Conservation (phyloP, 2,888 invertebrate genomes). For the Sympetrum striolatum region DNA sequence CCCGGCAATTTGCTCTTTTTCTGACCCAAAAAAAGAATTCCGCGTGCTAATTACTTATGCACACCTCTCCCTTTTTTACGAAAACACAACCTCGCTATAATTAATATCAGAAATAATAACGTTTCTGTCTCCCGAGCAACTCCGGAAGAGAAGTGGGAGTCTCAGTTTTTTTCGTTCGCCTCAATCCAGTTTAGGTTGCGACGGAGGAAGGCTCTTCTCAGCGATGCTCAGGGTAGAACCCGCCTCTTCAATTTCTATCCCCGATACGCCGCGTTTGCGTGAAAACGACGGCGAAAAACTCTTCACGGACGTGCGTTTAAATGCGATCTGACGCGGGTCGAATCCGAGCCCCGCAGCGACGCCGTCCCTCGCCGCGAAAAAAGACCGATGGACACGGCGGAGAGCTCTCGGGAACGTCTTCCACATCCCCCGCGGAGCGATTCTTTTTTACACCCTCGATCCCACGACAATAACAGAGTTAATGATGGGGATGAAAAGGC, state of each 20-base stretch:
- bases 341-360: neutral
- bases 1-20: neutral
- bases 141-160: neutral
- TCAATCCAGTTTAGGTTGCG: constrained; percentile 1
- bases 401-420: neutral
- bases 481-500: neutral
- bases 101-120: neutral
- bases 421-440: neutral
- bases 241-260: neutral
- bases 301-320: constrained; percentile 10
- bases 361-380: neutral
- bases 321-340: constrained; percentile 2
- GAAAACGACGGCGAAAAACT: neutral
- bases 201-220: neutral
- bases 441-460: neutral
- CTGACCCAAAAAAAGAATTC: neutral
- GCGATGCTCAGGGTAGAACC: neutral
- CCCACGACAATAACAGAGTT: neutral
- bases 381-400: neutral
- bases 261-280: neutral
- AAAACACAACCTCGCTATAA: constrained; percentile 13
- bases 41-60: constrained; percentile 7
- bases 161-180: neutral
- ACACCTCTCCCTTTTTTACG: neutral
- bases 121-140: neutral